Base-by-base conservation (phyloP, 2,888 invertebrate genomes). In the Tanytarsus gracilentus region DNA sequence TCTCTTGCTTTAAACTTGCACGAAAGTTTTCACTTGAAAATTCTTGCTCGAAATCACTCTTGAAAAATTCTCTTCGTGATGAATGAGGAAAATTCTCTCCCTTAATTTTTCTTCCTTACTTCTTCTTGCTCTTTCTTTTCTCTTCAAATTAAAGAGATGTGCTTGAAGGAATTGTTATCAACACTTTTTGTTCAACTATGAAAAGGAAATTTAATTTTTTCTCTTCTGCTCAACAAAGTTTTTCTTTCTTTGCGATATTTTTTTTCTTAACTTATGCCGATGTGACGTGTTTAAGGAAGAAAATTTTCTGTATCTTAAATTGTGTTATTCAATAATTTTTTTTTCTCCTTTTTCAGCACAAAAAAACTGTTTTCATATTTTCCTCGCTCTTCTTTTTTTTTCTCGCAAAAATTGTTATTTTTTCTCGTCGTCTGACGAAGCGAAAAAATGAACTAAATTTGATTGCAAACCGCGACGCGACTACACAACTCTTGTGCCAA, bases 381-480 rank as follows among this genome's bases (percentile, higher is more conserved):
- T 25, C 26, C 9, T 49, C 18, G 23, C 23, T 44, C 11, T 6
- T 3, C 23, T 23, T 16, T 44, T 44, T 36, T n/a, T 36, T 36
- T 18, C 18, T 21, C 44, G 9, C 16, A 44, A 21, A 4, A 18
- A 44, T 18, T 44, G 16, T 44, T 21, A 18, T 44, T 44, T 44
- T 21, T 21, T 44, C 44, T 21, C 4, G 26, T 18, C 6, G 30
- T 16, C 4, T 29, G 51, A 29, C n/a, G 25, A 25, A 39, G 53
- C 33, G 53, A 53, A 11, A 53, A 36, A 51, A 51, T 51, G 21
- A 16, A 49, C 26, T 55, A 33, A 55, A 55, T 55, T 55, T 39
- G 55, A 53, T 53, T 53, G 53, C 53, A 53, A 39, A 55, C 55
- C 55, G 39, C 55, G 39, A 40, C 55, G 55, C 55, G 55, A 55